Evolutionary conservation across 2,888 invertebrate species (phyloP).

Genomic region (Oligia fasciuncula): DNA sequence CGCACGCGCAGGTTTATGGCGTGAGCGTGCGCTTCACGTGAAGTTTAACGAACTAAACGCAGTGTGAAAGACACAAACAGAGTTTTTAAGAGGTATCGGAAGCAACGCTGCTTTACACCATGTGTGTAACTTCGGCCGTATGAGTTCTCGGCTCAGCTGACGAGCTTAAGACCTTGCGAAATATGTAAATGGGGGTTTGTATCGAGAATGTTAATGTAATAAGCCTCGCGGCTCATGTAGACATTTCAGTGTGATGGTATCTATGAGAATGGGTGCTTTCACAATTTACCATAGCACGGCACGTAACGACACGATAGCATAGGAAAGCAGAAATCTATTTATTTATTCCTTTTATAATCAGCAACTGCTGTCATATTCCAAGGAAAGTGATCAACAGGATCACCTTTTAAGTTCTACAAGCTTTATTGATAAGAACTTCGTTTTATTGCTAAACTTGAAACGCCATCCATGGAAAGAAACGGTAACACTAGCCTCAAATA

Average conservation of each 20-base stretch:
- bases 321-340: background rate
- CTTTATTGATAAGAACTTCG: no score
- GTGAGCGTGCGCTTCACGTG: background rate
- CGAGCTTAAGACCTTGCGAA: background rate
- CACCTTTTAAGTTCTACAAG: background rate
- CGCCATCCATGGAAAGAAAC: no score
- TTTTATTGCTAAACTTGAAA: no score
- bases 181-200: constrained; percentile 8
- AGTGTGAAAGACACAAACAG: background rate
- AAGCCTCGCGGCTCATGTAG: background rate
- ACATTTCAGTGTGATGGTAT: background rate
- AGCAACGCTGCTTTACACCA: background rate
- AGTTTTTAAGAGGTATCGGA: background rate
- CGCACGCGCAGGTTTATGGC: background rate
- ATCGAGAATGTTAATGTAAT: background rate
- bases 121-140: background rate
- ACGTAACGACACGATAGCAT: background rate
- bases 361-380: background rate
- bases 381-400: background rate
- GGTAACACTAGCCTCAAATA: no score
- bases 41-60: background rate
- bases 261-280: constrained; percentile 4
- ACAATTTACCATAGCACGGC: background rate
- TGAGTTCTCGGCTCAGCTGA: background rate
- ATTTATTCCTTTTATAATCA: constrained; percentile 10